phyloP scores from a whole-genome alignment of 2,888 invertebrate species.

The Dysmachus trigonus region DNA sequence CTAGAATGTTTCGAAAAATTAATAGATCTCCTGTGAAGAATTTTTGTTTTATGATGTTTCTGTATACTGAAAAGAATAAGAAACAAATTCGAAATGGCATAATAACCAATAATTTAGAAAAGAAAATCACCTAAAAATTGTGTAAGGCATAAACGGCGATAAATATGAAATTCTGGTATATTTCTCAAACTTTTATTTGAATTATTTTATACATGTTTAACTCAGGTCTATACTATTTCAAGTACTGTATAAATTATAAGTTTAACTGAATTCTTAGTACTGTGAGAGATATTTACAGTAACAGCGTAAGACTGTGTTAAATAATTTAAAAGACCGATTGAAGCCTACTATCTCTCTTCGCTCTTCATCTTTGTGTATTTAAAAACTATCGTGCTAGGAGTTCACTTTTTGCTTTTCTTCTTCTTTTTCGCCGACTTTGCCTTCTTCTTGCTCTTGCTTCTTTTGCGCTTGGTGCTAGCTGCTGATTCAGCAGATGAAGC shows the following conservation, averaged over 20 bases:
- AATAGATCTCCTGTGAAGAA: too few relatives aligned
- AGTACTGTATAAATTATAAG: constrained; percentile 23
- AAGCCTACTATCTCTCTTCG: not conserved
- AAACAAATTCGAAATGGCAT: too few relatives aligned
- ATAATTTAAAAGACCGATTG: not conserved
- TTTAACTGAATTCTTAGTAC: constrained; percentile 4
- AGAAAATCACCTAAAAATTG: too few relatives aligned
- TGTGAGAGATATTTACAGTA: constrained; percentile 9
- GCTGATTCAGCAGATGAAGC: constrained; percentile 63
- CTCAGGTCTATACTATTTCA: constrained; percentile 20
- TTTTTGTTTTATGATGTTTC: too few relatives aligned
- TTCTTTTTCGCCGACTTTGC: constrained; percentile 77
- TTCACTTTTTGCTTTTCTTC: constrained; percentile 71
- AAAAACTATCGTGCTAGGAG: not conserved
- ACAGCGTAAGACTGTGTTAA: not conserved
- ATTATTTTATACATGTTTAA: constrained; percentile 10
- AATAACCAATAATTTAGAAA: too few relatives aligned
- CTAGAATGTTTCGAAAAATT: too few relatives aligned
- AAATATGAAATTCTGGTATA: not conserved
- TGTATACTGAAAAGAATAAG: too few relatives aligned
- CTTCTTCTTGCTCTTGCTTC: constrained; percentile 74
- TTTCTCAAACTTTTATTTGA: constrained; percentile 22
- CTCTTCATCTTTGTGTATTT: constrained; percentile 39
- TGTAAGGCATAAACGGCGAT: not conserved
- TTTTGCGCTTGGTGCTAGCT: constrained; percentile 62